Conservation (phyloP, 2,797 vertebrate species). For the Cheracebus regulus region DNA sequence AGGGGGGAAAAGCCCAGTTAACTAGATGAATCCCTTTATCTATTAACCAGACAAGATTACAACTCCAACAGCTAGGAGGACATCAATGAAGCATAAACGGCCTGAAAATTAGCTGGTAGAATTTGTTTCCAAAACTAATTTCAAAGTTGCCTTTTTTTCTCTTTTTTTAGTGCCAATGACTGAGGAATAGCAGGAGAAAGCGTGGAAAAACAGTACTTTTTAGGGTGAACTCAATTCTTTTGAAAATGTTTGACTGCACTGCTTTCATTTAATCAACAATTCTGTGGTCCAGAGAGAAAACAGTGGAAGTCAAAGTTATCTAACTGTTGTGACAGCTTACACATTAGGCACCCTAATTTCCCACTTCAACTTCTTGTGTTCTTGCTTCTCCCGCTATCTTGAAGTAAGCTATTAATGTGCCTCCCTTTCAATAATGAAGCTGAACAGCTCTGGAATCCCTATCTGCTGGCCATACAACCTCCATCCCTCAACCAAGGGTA, state of each 20-base stretch:
- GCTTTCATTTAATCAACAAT: conserved; percentile 8
- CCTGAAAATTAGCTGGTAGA: conserved; percentile 23
- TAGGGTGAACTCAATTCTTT: conserved; percentile 18
- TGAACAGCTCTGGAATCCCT: not conserved
- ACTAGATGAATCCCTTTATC: not conserved
- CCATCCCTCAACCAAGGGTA: not conserved
- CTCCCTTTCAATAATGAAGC: not conserved
- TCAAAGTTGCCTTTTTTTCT: not conserved
- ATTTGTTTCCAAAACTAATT: conserved; percentile 47
- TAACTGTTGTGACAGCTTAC: not conserved
- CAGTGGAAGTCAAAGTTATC: not conserved
- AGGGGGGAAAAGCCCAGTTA: not conserved
- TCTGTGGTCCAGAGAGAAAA: conserved; percentile 8
- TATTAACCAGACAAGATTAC: not conserved
- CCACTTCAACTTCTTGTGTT: not conserved
- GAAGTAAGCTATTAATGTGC: not conserved
- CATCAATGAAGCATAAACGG: not conserved
- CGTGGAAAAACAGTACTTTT: not conserved
- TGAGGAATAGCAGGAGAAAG: not conserved
- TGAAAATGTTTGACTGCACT: not conserved
- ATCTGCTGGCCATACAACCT: not conserved
- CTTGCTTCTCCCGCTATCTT: not conserved
- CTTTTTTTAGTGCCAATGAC: not conserved
- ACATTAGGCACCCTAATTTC: not conserved
- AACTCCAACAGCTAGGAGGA: not conserved